Evolutionary conservation across 2,113 vertebrate genomes (phyloP), one percentile per base, ranked within the genome.

Genomic region (Gobiocypris rarus): DNA sequence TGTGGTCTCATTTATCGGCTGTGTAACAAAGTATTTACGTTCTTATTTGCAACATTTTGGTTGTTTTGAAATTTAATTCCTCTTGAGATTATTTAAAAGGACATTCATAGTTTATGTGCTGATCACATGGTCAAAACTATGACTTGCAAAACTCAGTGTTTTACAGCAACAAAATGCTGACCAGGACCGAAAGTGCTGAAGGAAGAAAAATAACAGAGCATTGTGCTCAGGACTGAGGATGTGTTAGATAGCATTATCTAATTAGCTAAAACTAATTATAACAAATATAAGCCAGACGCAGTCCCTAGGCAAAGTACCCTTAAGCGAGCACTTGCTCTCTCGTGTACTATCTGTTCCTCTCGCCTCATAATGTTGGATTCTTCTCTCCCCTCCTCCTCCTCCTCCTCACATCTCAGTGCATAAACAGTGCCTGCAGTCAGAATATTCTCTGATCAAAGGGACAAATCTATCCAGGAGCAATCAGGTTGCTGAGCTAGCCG

Each of bases 381-480:
- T 45, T 67, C 54, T 54, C 34, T 59, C 31, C 28, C 61, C 69
- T 28, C 71, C 61, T 17, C 63, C 74, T 52, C 31, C 48, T 15
- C 48, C 48, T 50, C 43, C 69, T 91, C 28, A 81, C 82, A 56
- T 84, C 48, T 90, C 87, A 86, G 91, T 93, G 94, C 92, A 93
- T 94, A 95, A 95, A 94, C 90, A 93, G 80, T 56, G 91, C 92
- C 91, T 93, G 88, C 88, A 89, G 92, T 94, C 90, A 91, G 89
- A 92, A 84, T 92, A 91, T 90, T 87, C 88, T 88, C 92, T 94
- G 95, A 96, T 97, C 96, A 98, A 97, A 97, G 96, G 91, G 83
- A 34, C 89, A 89, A 92, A 90, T 89, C 93, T 93, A 94, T 90
- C 92, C 93, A 93, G 86, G 88, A 95, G 93, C 93, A 96, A 94